phyloP scores from a whole-genome alignment of 2,113 vertebrate genomes.

The Poeciliopsis prolifica region DNA sequence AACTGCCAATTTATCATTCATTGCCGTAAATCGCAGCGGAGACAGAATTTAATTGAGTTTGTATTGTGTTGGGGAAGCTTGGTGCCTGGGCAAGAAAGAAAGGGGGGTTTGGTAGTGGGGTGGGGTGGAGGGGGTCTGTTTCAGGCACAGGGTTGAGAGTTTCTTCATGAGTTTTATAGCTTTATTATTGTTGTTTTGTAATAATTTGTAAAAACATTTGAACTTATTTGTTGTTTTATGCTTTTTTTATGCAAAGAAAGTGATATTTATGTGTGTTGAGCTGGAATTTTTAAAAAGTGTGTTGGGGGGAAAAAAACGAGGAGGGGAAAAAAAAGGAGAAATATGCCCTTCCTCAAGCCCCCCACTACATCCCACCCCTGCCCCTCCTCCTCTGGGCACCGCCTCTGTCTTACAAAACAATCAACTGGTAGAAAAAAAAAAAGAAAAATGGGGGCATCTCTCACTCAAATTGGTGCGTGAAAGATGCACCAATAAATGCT shows the following conservation, averaged over 20 bases:
- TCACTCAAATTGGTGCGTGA: constrained; percentile 28
- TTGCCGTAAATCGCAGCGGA: constrained; percentile 74
- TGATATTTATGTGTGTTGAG: neutral
- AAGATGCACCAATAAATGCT: neutral
- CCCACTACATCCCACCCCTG: neutral
- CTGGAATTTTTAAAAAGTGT: neutral
- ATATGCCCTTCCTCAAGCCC: neutral
- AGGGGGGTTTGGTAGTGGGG: constrained; percentile 1
- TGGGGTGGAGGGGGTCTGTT: constrained; percentile 44
- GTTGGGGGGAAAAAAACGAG: too few species aligned
- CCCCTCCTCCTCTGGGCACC: constrained; percentile 43
- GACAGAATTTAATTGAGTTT: constrained; percentile 77
- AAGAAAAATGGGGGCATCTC: constrained; percentile 10
- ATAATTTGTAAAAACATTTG: neutral
- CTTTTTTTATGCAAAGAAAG: neutral
- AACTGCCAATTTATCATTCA: constrained; percentile 72
- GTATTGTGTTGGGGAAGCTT: constrained; percentile 76
- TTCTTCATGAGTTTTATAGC: neutral
- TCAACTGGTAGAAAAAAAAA: constrained; percentile 63
- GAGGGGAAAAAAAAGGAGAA: too few species aligned
- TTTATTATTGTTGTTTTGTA: neutral
- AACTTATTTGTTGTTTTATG: neutral
- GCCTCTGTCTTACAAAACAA: constrained; percentile 65
- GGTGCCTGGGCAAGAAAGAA: constrained; percentile 61
- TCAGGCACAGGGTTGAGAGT: constrained; percentile 17